phyloP scores from a whole-genome alignment of 2,888 invertebrate species.

The Vanessa cardui region DNA sequence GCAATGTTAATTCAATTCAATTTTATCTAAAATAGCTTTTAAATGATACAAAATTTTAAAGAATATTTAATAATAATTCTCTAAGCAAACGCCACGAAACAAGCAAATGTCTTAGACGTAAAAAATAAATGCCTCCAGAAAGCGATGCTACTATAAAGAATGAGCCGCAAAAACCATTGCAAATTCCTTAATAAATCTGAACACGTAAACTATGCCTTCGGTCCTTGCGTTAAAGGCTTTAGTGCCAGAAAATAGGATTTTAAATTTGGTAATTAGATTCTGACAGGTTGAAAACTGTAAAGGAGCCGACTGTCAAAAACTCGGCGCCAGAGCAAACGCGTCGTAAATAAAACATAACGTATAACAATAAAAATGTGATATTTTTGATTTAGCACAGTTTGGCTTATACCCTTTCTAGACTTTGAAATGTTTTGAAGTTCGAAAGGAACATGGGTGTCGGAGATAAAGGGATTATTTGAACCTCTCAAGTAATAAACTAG shows the following conservation, averaged over 20 bases:
- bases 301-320: conserved; percentile 79
- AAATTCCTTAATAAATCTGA: conserved; percentile 44
- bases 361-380: conserved; percentile 56
- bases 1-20: no score
- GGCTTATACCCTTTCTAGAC: conserved; percentile 33
- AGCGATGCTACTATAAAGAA: conserved; percentile 72
- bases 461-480: not conserved
- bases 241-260: conserved; percentile 21
- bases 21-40: no score
- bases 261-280: conserved; percentile 74
- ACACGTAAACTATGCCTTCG: conserved; percentile 36
- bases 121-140: conserved; percentile 48
- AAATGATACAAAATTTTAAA: no score
- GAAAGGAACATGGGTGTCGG: conserved; percentile 1
- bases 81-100: conserved; percentile 26
- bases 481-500: no score
- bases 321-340: conserved; percentile 72
- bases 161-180: conserved; percentile 65
- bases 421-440: conserved; percentile 16
- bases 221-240: conserved; percentile 26
- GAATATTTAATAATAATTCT: not conserved
- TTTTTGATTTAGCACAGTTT: conserved; percentile 44
- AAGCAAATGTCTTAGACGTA: conserved; percentile 43
- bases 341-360: conserved; percentile 68
- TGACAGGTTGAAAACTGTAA: conserved; percentile 77